Conservation (phyloP, 2,113 vertebrate genomes). For the Brachypteracias leptosomus region DNA sequence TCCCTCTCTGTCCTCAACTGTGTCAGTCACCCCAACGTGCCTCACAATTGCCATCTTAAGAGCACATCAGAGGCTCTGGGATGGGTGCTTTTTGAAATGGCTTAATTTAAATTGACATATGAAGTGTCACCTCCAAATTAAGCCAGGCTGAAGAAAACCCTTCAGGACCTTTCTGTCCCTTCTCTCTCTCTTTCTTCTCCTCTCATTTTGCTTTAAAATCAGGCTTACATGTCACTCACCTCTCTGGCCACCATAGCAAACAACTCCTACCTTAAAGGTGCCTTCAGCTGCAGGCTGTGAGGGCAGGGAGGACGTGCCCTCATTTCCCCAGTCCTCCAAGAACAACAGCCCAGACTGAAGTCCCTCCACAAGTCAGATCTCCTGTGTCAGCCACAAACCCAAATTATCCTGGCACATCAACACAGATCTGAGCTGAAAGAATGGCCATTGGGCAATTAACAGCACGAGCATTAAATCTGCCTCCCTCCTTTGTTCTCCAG, state of each 20-base stretch:
- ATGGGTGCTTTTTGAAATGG: not conserved
- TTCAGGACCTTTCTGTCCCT: constrained; percentile 8
- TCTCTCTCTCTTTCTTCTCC: not conserved
- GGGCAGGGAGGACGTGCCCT: not conserved
- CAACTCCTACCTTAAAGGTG: not conserved
- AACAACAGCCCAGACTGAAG: not conserved
- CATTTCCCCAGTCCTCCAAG: not conserved
- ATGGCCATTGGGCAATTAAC: constrained; percentile 32
- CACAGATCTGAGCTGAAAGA: constrained; percentile 5
- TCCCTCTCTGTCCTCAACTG: not conserved
- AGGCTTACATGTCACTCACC: not conserved
- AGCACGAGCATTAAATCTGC: not conserved
- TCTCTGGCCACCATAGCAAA: not conserved
- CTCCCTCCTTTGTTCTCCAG: not conserved
- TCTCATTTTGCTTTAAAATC: not conserved
- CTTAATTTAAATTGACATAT: constrained; percentile 33
- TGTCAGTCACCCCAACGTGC: not conserved
- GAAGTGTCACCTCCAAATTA: constrained; percentile 46
- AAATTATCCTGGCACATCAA: constrained; percentile 40
- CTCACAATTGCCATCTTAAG: not conserved
- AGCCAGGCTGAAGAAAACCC: constrained; percentile 30
- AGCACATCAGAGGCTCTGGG: not conserved
- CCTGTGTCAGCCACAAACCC: constrained; percentile 24
- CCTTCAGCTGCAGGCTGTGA: not conserved
- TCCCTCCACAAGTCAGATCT: not conserved